Conservation (phyloP, 1,140 invertebrate species). For the Trichonephila inaurata region DNA sequence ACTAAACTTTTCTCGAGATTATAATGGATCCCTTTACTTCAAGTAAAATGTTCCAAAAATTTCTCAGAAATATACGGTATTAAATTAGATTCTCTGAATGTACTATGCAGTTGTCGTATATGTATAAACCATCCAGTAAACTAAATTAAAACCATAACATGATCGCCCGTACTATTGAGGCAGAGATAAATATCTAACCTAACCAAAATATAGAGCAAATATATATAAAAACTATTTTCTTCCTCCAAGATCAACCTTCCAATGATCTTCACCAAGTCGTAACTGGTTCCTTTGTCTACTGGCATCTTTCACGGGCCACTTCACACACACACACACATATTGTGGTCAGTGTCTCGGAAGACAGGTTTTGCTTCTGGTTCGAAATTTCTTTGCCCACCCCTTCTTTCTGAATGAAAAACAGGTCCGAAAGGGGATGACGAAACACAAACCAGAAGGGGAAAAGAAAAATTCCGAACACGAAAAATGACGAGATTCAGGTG, state of each 20-base stretch:
- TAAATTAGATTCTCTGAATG: too few species aligned
- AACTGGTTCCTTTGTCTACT: background rate
- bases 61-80: too few species aligned
- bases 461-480: background rate
- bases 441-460: background rate
- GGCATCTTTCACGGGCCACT: background rate
- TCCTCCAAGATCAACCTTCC: background rate
- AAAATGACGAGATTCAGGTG: slow-evolving; percentile 1
- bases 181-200: too few species aligned
- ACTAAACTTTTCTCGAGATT: too few species aligned
- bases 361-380: background rate
- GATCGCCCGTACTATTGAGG: too few species aligned
- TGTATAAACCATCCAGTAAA: too few species aligned
- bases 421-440: background rate
- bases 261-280: background rate
- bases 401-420: background rate
- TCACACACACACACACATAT: too few species aligned
- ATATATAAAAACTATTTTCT: background rate
- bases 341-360: background rate
- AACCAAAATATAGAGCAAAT: too few species aligned
- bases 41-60: too few species aligned
- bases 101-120: too few species aligned
- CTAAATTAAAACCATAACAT: too few species aligned
- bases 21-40: too few species aligned
- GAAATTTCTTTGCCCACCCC: background rate